Evolutionary conservation across 2,888 invertebrate genomes (phyloP), one percentile per base, ranked within the genome.

Genomic region (Villa cingulata): DNA sequence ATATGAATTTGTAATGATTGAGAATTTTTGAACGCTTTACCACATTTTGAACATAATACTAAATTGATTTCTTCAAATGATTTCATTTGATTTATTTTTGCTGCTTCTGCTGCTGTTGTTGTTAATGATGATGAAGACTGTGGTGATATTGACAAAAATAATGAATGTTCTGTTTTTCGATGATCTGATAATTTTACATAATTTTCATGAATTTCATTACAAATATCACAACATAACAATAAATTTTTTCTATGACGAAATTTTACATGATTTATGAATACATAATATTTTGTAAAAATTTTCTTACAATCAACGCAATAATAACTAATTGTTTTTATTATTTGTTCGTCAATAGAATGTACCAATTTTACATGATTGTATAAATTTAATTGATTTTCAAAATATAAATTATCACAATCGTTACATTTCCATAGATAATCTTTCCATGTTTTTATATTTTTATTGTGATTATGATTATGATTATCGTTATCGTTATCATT

Each of bases 231-330:
- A 40, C 55, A 53, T 2, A 56, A 47, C 10, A 49, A 49, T 10
- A 62, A 48, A 10, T 55, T 48, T 0, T 54, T 41, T 1, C 59
- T 56, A 52, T 64, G 63, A 12, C 56, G 53, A 9, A 51, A 48
- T 2, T 59, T 58, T 6, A 62, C 54, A 46, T 63, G 64, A 51
- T 60, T 63, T 5, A 63, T 50, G 44, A 61, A 60, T 3, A 54
- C 51, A 37, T 58, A 54, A 46, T 62, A 61, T 6, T 57, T 59
- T 7, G 48, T 23, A 29, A 57, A 58, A 5, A 46, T 17, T 48
- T 62, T 61, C 10, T 56, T 52, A 40, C 63, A 63, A 51, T 61
- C 60, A 12, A 48, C 51, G 43, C 63, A 63, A 40, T 55, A 46
- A 49, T 56, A 62, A 16, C 54, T 36, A 19, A 17, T n/a, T 32